Evolutionary conservation across 2,888 invertebrate genomes (phyloP), one percentile per base, ranked within the genome.

Genomic region (Mylabris sibirica): DNA sequence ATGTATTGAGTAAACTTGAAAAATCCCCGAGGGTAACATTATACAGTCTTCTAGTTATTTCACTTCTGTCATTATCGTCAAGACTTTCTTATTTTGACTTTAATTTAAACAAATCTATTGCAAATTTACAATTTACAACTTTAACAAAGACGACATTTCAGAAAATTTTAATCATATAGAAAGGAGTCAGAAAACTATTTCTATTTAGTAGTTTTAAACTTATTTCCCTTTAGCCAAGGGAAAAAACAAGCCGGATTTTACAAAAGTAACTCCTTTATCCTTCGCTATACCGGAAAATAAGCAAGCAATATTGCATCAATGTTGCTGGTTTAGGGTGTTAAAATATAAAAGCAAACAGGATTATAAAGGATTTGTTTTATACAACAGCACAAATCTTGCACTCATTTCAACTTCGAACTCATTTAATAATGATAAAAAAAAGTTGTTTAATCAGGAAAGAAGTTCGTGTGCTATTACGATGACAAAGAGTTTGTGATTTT

Each of bases 401-500:
- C 3, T 22, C 22, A 12, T 53, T 53, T 53, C 20, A 49, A 49
- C 49, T 53, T 22, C 9, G 11, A 22, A 22, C 49, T 57, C n/a
- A 12, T 57, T 20, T 8, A 17, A 4, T 49, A 20, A 20, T 49
- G 20, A 41, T 4, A 41, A 20, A 26, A 57, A 57, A 57, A 57
- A 57, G 24, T 57, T 26, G 57, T 26, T 53, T 57, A 57, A 57
- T 49, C 49, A 20, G 9, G 20, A 17, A 49, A 49, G 14, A 38
- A 57, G 22, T 26, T 57, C 14, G 1, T 8, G 57, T 24, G 11
- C 57, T 14, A 26, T 57, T 57, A 57, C 26, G 57, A 57, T 57
- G n/a, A 57, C 57, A 26, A 57, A 57, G 24, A n/a, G 26, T 12
- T 57, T 26, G 57, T 6, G 14, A 53, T 53, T 57, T 57, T 57